Evolutionary conservation across 2,888 invertebrate genomes (phyloP), one percentile per base, ranked within the genome.

Genomic region (Epistrophe eligans): DNA sequence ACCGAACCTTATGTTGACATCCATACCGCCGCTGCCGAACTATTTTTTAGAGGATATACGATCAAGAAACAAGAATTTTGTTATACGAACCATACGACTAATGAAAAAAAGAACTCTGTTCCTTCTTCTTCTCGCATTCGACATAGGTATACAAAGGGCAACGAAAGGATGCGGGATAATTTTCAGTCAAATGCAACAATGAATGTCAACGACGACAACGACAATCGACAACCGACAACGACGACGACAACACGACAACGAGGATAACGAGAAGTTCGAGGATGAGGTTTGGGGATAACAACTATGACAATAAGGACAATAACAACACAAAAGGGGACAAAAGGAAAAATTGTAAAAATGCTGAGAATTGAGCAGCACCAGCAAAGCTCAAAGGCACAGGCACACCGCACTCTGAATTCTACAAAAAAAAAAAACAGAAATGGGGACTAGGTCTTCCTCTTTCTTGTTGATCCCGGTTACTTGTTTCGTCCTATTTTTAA

Each of bases 371-470:
- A 55, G 52, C 52, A 55, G 52, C 52, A 28, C 5, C 48, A 84
- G 64, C 85, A 81, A 81, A 85, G 77, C 84, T 84, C 79, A 84
- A 76, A 76, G 84, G 73, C 77, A 71, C 32, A 48, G 66, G 66
- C 48, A 50, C 24, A 79, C 38, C 45, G 17, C 67, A 74, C n/a
- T 24, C 24, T 17, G 5, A 66, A 43, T 62, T 55, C 24, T 19
- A 24, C 15, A 40, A 52, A 50, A 60, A 32, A 28, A 43, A 52
- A 35, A 43, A 6, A 5, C 17, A 35, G 10, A 35, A 35, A 32
- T 11, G 15, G 17, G 3, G 17, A 17, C 1, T 52, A 24, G 45
- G 8, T 67, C 72, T 45, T 66, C 72, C 79, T 60, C 5, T 62
- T 71, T 60, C 76, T 76, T 76, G 79, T 72, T 84, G 57, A 43